Evolutionary conservation across 2,888 invertebrate genomes (phyloP), one percentile per base, ranked within the genome.

Genomic region (Eurytoma adleriae): DNA sequence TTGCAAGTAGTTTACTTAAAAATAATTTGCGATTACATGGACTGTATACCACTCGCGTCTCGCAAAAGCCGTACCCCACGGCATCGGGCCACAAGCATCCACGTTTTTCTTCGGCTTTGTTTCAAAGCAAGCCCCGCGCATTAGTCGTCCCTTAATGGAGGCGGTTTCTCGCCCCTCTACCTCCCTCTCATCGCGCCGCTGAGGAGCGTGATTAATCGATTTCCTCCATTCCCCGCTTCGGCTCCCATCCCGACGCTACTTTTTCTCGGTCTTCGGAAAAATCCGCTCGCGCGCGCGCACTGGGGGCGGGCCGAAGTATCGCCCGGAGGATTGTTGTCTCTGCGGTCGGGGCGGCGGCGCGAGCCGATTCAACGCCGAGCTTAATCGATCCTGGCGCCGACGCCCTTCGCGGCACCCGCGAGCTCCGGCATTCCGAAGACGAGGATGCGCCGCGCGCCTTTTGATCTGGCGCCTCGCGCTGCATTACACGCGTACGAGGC

Each of bases 141-240:
- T 74, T 64, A 69, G 69, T 48, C 68, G 61, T 52, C 24, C 54
- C 61, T 54, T 68, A 74, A 76, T 69, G 69, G 54, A 76, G 62
- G 68, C 59, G 50, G 52, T 30, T 18, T 62, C 18, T 75, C 52
- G 24, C 40, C 59, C 30, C 69, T 59, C 56, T 82, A 62, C 64
- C 57, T 74, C 62, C 10, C 61, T 48, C 59, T 56, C 56, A 69
- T 54, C 67, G 67, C 56, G 30, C 69, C 12, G 74, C 75, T 74
- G 78, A 79, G 76, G 73, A 68, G 78, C 67, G 82, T 80, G 84
- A 79, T 83, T 81, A 79, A 83, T 79, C 80, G 71, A 78, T 61
- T 66, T 73, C 66, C 68, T 54, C 54, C 48, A 48, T 75, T 68
- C 57, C 75, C 57, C 20, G 40, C 54, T 50, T 3, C 20, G n/a